Conservation (phyloP, 2,888 invertebrate genomes). For the Argyresthia albistria region DNA sequence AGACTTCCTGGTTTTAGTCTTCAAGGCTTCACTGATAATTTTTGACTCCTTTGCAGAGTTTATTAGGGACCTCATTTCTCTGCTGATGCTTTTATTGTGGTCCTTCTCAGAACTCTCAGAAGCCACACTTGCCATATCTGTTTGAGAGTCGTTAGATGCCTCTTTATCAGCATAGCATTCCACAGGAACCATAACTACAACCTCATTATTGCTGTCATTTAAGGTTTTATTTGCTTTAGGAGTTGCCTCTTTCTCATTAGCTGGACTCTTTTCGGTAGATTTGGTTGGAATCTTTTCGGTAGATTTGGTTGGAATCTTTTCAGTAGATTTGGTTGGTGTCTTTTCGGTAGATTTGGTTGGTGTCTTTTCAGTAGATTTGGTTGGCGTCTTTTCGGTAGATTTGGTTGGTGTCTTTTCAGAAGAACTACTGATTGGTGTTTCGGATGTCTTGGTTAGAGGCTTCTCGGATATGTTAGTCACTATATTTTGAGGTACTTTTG, state of each 20-base stretch:
- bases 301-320: constrained; percentile 13
- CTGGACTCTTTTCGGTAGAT: constrained; percentile 3
- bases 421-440: no score
- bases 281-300: constrained; percentile 8
- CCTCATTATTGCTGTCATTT: constrained; percentile 4
- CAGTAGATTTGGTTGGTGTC: constrained; percentile 10
- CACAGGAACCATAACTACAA: constrained; percentile 9
- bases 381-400: constrained; percentile 2
- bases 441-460: no score
- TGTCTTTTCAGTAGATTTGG: constrained; percentile 2
- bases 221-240: constrained; percentile 6
- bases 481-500: no score
- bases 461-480: no score
- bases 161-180: constrained; percentile 25
- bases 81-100: constrained; percentile 53
- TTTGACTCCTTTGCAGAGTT: constrained; percentile 79
- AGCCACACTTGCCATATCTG: constrained; percentile 15
- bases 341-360: constrained; percentile 5
- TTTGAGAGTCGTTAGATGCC: constrained; percentile 38
- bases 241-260: constrained; percentile 2
- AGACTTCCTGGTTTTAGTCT: constrained; percentile 37
- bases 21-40: constrained; percentile 72
- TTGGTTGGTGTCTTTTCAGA: background rate
- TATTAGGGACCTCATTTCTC: constrained; percentile 76
- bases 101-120: constrained; percentile 33